These are phyloP conservation scores for Virgularia gustaviana DNA, from an alignment of 92 coral and sea anemone genomes.

Conservation along the genomic window DNA sequence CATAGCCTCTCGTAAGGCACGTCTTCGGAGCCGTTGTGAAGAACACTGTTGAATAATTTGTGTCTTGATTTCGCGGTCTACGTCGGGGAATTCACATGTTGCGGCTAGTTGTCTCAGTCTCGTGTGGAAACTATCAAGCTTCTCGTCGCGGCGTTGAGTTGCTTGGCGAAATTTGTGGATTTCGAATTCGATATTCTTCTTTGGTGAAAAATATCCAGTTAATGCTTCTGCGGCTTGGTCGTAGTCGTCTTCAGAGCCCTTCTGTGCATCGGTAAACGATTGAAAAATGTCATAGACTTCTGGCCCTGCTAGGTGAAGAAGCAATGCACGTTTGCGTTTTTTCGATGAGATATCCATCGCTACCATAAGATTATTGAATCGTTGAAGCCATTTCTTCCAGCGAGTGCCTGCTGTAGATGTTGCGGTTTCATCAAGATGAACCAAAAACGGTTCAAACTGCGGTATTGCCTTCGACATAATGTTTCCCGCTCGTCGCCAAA, in stretches of 20 bases:
- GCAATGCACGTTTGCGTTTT: background rate
- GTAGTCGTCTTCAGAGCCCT: background rate
- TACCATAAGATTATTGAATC: background rate
- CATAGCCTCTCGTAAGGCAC: no score
- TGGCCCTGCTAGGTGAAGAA: background rate
- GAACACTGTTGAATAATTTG: background rate
- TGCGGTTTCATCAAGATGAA: background rate
- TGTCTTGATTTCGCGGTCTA: background rate
- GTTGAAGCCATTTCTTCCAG: background rate
- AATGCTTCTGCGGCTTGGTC: background rate
- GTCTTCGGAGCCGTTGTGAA: background rate
- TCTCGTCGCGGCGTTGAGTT: slow-evolving; percentile 1
- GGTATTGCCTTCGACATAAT: background rate
- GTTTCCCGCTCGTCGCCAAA: background rate
- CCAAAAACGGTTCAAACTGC: background rate
- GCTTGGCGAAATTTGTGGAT: background rate
- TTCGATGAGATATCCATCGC: background rate
- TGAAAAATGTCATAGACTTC: background rate
- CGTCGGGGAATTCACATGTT: no score
- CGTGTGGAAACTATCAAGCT: background rate
- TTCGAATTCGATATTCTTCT: slow-evolving; percentile 3
- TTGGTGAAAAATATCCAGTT: background rate
- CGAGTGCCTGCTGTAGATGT: background rate
- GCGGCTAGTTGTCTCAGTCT: no score
- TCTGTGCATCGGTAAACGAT: background rate